phyloP scores from a whole-genome alignment of 1,140 invertebrate species.

The Ditylenchus dipsaci region DNA sequence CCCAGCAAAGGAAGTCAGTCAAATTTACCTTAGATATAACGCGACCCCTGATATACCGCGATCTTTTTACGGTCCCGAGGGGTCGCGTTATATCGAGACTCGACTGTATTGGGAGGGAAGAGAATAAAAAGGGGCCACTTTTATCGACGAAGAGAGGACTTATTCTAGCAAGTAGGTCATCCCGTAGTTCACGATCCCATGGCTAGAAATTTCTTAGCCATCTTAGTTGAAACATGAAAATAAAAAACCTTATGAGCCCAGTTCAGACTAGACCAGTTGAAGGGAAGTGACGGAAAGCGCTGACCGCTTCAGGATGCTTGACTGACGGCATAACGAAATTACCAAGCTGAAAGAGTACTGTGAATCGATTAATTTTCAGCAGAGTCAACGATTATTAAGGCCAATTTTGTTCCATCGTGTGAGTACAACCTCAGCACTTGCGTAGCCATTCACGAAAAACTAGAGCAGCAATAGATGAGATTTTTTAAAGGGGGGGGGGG shows the following conservation, averaged over 20 bases:
- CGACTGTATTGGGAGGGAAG: too few relatives aligned
- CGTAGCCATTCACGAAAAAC: slow-evolving; percentile 48
- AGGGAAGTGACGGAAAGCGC: slow-evolving; percentile 45
- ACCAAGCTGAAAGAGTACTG: slow-evolving; percentile 32
- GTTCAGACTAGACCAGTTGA: slow-evolving; percentile 37
- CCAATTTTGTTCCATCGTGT: slow-evolving; percentile 43
- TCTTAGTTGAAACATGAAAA: neutral
- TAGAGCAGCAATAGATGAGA: slow-evolving; percentile 21
- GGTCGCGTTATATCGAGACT: too few relatives aligned
- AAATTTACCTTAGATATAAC: too few relatives aligned
- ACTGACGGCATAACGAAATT: slow-evolving; percentile 9
- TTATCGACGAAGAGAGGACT: slow-evolving; percentile 44
- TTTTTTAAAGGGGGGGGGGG: too few relatives aligned
- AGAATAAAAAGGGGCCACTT: too few relatives aligned
- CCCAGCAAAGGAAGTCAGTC: too few relatives aligned
- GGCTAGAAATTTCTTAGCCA: slow-evolving; percentile 20
- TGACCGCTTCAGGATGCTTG: slow-evolving; percentile 47
- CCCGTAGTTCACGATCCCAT: slow-evolving; percentile 34
- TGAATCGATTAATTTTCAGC: slow-evolving; percentile 36
- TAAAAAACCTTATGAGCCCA: slow-evolving; percentile 41
- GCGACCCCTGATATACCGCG: too few relatives aligned
- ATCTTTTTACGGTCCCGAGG: too few relatives aligned
- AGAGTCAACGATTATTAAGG: slow-evolving; percentile 23
- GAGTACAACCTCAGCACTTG: slow-evolving; percentile 37
- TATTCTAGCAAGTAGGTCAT: slow-evolving; percentile 28